Evolutionary conservation across 2,113 vertebrate genomes (phyloP).

Genomic region (Salminus brasiliensis): DNA sequence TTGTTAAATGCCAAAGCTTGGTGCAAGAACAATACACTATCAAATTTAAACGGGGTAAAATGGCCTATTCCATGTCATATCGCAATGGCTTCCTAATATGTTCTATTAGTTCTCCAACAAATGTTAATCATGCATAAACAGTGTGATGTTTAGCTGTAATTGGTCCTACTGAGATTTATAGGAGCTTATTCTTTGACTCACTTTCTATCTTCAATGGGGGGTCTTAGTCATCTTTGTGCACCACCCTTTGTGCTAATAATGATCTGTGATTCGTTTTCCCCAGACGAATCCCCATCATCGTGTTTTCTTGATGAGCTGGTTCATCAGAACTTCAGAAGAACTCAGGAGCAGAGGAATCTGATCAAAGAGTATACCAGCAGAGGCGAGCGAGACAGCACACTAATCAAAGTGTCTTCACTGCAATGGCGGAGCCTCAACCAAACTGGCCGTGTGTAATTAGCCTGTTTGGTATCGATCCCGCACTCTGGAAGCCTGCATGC

Average conservation of each 20-base stretch:
- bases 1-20: conserved; percentile 34
- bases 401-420: conserved; percentile 27
- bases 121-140: conserved; percentile 41
- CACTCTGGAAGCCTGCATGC: conserved; percentile 11
- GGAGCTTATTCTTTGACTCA: conserved; percentile 17
- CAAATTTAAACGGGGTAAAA: conserved; percentile 39
- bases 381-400: background rate
- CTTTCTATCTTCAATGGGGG: conserved; percentile 2
- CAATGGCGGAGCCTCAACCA: conserved; percentile 1
- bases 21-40: conserved; percentile 34
- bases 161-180: conserved; percentile 21
- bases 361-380: conserved; percentile 22
- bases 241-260: conserved; percentile 30
- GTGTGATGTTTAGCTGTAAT: conserved; percentile 25
- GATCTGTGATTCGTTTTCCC: conserved; percentile 10
- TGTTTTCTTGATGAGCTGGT: conserved; percentile 26
- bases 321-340: conserved; percentile 36
- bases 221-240: conserved; percentile 14
- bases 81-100: conserved; percentile 21
- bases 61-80: conserved; percentile 19
- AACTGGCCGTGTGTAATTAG: conserved; percentile 27
- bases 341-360: conserved; percentile 26
- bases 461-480: conserved; percentile 52
- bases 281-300: conserved; percentile 15
- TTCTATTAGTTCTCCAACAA: conserved; percentile 33